Conservation (phyloP, 2,888 invertebrate genomes). For the Andrena chrysosceles region DNA sequence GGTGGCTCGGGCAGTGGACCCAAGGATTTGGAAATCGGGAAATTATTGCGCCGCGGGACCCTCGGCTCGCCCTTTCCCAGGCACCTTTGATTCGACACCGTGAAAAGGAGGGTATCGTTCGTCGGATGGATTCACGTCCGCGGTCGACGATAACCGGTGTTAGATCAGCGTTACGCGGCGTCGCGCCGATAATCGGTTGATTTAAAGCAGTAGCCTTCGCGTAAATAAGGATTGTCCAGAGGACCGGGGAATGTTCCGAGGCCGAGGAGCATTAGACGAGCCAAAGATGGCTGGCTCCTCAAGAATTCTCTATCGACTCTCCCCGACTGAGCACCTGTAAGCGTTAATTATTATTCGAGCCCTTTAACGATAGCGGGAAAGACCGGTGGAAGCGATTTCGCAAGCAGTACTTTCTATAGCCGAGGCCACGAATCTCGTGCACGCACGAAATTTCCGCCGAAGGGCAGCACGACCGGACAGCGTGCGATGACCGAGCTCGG, state of each 20-base stretch:
- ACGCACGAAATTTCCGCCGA: constrained; percentile 69
- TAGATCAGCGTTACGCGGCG: constrained; percentile 34
- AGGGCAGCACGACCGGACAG: constrained; percentile 52
- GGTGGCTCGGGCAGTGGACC: constrained; percentile 52
- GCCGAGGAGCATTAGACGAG: constrained; percentile 13
- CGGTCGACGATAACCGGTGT: constrained; percentile 36
- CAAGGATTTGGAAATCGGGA: constrained; percentile 65
- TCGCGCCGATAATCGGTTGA: constrained; percentile 64
- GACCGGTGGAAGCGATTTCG: constrained; percentile 24
- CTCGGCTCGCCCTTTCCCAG: constrained; percentile 1
- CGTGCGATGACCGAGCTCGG: constrained; percentile 65
- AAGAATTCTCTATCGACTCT: neutral
- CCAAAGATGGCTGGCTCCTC: constrained; percentile 1
- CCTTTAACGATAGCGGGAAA: constrained; percentile 5
- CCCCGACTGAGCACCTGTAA: constrained; percentile 4
- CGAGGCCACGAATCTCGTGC: constrained; percentile 39
- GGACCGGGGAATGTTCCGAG: constrained; percentile 41
- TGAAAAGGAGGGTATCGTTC: constrained; percentile 25
- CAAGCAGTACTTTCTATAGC: constrained; percentile 32
- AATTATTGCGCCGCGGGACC: constrained; percentile 60
- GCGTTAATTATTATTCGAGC: constrained; percentile 6
- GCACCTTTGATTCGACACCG: constrained; percentile 9
- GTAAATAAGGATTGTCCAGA: constrained; percentile 68
- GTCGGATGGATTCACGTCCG: constrained; percentile 10
- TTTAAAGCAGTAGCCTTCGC: constrained; percentile 60